phyloP scores from a whole-genome alignment of 2,113 vertebrate species.

The Trogon surrucura region DNA sequence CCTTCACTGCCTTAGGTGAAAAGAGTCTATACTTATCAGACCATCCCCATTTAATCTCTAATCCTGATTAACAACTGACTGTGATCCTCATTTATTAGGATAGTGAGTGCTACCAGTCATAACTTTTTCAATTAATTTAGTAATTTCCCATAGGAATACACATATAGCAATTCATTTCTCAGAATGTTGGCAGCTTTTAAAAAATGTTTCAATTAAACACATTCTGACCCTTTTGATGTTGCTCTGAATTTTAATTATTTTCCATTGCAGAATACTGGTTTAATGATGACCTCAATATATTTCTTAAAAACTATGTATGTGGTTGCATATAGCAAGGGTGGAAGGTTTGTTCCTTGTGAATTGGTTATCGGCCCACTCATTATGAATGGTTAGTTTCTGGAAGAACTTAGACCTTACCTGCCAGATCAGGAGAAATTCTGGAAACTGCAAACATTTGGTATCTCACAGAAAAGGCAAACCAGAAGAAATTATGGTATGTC shows the following conservation, averaged over 20 bases:
- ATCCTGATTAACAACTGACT: slow-evolving; percentile 15
- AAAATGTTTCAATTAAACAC: slow-evolving; percentile 1
- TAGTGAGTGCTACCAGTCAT: background rate
- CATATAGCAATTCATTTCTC: background rate
- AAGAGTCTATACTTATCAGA: background rate
- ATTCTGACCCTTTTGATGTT: background rate
- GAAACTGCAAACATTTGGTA: background rate
- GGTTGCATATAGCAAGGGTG: background rate
- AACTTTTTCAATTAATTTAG: slow-evolving; percentile 14
- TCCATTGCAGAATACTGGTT: background rate
- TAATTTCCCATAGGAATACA: slow-evolving; percentile 28
- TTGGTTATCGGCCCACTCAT: background rate
- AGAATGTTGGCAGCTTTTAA: background rate
- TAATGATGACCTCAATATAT: background rate
- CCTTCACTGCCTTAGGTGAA: background rate
- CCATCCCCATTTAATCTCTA: background rate
- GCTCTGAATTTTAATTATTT: slow-evolving; percentile 33
- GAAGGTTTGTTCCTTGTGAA: background rate
- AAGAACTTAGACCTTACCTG: background rate
- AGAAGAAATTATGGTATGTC: background rate
- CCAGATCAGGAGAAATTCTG: background rate
- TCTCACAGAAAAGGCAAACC: background rate
- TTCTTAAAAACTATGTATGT: background rate
- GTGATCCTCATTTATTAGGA: background rate
- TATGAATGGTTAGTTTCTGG: background rate